Evolutionary conservation across 2,888 invertebrate genomes (phyloP), one percentile per base, ranked within the genome.

Genomic region (Lamellibrachia columna): DNA sequence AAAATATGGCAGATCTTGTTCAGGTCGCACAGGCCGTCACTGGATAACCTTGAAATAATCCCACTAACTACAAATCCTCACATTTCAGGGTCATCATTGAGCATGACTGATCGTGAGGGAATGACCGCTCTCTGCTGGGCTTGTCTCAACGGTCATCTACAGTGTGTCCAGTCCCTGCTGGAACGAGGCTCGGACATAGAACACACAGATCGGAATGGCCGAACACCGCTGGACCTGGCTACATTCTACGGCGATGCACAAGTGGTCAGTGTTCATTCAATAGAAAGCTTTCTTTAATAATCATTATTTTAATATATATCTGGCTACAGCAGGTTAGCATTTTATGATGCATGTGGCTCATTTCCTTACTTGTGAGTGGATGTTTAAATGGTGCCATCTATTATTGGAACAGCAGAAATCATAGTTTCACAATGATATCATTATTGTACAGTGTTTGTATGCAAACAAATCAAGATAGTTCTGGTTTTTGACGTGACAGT

Each of bases 111-210:
- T 96, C 97, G 97, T 90, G 99, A 99, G 95, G 99, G 99, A 0
- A 97, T 99, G 93, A 98, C 98, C 0, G 98, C 99, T 0, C 97
- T 99, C 0, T 98, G 98, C 93, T 99, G 99, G 99, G 98, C 99
- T 0, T 98, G 99, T 95, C 97, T 98, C 3, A 97, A 98, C 92
- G 99, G 99, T 0, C 98, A 98, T 95, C 97, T 98, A 93, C 97
- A 97, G 93, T 97, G 98, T 8, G 98, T 98, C 1, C 98, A 98
- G 96, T 97, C 97, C 93, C 97, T 99, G 55, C 97, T 99, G 52
- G 98, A 99, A 94, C 97, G 98, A 93, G 98, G 98, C 9, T 98
- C 98, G 52, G 97, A 98, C 95, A 97, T 99, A 40, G 98, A 98
- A 95, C 98, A 98, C 96, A 97, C 98, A 7, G 99, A 99, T 95